Base-by-base conservation (phyloP, 2,797 vertebrate species). In the Ceryle rudis region DNA sequence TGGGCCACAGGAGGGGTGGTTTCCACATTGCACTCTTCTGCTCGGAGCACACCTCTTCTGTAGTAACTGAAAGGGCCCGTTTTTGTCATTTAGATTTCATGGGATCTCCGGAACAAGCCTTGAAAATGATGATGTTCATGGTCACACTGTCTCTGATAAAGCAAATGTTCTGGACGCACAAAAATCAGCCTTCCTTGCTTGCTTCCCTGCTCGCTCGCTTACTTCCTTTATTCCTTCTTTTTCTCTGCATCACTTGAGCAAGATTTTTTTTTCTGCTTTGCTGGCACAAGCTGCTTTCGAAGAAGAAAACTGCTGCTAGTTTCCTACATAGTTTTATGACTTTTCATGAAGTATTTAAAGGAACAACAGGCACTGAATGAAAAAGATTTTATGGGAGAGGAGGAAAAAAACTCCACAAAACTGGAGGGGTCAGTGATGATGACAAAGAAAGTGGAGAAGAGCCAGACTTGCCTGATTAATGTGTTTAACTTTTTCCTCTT, bases 291-390 rank as follows among this genome's bases (percentile, higher is more conserved):
- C 67, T 81, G 16, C 84, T 80, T 74, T 78, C 75, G 91, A 81
- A 74, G 91, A 81, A 94, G 89, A 85, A 85, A 87, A 65, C 6
- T 49, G 67, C 65, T 89, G 79, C 74, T 91, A 6, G 18, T 83
- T 82, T 81, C 81, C 82, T 71, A 65, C 39, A 10, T 14, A 33
- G 65, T 81, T 92, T 87, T 85, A 92, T 4, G 57, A 71, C 84
- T 74, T 92, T 88, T 91, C 69, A 31, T 49, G 15, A 92, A 82
- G 92, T 31, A 66, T 87, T 95, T 93, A 86, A 92, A 95, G 94
- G 67, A 87, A 71, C 25, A 87, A 82, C 55, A 46, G n/a, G 64
- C 74, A 75, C 70, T 11, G 54, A 71, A 74, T 65, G 57, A 88
- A 85, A 89, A 86, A 5, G 9, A 3, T 49, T 92, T 85, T 74